These are phyloP conservation scores for Strix uralensis DNA, from an alignment of 2,113 vertebrate species.

Conservation along the genomic window DNA sequence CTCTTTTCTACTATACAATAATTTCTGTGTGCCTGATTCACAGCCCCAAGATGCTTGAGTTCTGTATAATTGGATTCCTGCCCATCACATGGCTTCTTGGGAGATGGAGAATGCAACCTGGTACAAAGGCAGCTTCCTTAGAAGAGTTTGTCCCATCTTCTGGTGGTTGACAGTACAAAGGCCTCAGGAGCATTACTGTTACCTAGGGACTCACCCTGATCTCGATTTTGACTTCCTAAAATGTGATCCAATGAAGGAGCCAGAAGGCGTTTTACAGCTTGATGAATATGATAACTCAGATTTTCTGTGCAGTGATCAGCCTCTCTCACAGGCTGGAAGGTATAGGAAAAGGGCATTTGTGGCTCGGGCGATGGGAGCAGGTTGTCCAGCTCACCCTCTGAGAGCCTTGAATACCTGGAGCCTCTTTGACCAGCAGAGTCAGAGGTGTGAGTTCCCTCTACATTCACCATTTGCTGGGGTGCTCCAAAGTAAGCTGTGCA, in stretches of 20 bases:
- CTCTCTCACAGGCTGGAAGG: background rate
- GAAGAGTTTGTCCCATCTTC: background rate
- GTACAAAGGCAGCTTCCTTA: background rate
- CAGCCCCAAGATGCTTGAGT: background rate
- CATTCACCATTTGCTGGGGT: background rate
- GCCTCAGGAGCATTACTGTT: background rate
- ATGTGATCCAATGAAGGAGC: background rate
- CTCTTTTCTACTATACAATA: background rate
- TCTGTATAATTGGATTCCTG: background rate
- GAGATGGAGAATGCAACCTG: background rate
- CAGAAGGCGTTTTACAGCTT: background rate
- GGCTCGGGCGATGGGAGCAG: background rate
- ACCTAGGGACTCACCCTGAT: background rate
- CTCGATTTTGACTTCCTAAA: background rate
- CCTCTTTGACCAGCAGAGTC: background rate
- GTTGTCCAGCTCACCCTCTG: background rate
- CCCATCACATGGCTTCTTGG: fast-evolving
- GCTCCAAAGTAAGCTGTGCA: background rate
- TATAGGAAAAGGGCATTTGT: background rate
- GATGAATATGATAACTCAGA: background rate
- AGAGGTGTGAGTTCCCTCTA: background rate
- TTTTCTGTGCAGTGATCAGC: background rate
- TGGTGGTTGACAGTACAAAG: background rate
- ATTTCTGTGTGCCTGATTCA: background rate
- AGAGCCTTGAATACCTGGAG: background rate